phyloP scores from a whole-genome alignment of 2,888 invertebrate genomes.

The Hemaris fuciformis region DNA sequence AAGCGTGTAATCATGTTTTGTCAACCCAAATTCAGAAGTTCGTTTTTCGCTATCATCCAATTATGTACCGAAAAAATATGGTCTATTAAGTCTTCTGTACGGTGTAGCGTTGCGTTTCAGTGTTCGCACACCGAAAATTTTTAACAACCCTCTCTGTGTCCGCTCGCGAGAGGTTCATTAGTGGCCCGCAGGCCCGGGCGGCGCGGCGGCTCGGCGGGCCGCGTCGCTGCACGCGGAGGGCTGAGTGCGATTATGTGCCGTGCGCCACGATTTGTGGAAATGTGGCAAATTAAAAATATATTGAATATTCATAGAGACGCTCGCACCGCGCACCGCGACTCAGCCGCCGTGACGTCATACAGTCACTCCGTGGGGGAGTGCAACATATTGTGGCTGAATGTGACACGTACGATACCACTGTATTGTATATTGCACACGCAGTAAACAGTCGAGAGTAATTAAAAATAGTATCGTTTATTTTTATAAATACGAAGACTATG shows the following conservation, averaged over 20 bases:
- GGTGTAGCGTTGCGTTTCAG: conserved; percentile 4
- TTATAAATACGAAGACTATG: neutral
- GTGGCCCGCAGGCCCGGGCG: conserved; percentile 19
- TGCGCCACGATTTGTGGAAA: conserved; percentile 2
- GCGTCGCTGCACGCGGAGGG: conserved; percentile 7
- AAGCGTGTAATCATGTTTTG: conserved; percentile 9
- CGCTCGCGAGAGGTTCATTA: conserved; percentile 28
- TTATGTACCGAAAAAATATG: conserved; percentile 4
- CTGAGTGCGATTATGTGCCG: neutral
- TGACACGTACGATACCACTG: neutral
- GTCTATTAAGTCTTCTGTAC: conserved; percentile 10
- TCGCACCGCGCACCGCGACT: neutral
- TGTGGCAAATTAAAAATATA: conserved; percentile 10
- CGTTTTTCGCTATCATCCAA: conserved; percentile 4
- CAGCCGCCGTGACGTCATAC: neutral
- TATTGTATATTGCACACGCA: too few relatives aligned
- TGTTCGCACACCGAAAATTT: conserved; percentile 31
- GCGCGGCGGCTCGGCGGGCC: conserved; percentile 9
- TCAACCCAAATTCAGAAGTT: neutral
- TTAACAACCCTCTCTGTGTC: conserved; percentile 33
- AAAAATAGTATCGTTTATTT: neutral
- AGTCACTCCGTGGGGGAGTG: neutral
- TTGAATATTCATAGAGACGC: conserved; percentile 5
- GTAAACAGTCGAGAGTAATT: neutral
- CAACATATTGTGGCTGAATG: neutral